Base-by-base conservation (phyloP, 2,888 invertebrate species). In the Hipparchia semele region DNA sequence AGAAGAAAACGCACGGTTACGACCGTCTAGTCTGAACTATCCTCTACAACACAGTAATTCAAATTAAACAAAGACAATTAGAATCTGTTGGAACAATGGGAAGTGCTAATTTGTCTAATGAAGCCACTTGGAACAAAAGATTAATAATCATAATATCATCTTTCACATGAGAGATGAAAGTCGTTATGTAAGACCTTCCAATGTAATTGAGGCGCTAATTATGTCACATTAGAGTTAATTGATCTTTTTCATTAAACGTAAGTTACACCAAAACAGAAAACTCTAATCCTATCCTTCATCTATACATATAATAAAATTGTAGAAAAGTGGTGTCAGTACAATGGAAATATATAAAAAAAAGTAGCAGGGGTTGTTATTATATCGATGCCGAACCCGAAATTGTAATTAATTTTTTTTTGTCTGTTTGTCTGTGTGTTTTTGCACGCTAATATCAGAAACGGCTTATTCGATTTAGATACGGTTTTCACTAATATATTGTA, bases 161-260 rank as follows among this genome's bases (percentile, higher is more conserved):
- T 72, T 69, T 79, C 79, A 13, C 78, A 78, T 60, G 59, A 46
- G 68, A 39, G 45, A 69, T 69, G 79, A 78, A 79, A 79, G 78
- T 77, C 73, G 68, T 78, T 78, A 74, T 61, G 71, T 74, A 74
- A 78, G 69, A 10, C 10, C 53, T 62, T 45, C 54, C 12, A 61
- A n/a, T 33, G 65, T 66, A 74, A 74, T 68, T 62, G 64, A 68
- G 53, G 10, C 13, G 65, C 45, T 68, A 62, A 68, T 74, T 65
- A 68, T 58, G 68, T 71, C 64, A 65, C 65, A 53, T 74, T 68
- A 46, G 65, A 66, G 72, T 73, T 76, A 69, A 74, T 67, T 71
- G 59, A 61, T 54, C 6, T 6, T 45, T 23, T 62, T 70, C 51
- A 70, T 62, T 62, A 70, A 56, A 64, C 9, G 65, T 53, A 65